Conservation (phyloP, 2,888 invertebrate genomes). For the Phengaris arion region DNA sequence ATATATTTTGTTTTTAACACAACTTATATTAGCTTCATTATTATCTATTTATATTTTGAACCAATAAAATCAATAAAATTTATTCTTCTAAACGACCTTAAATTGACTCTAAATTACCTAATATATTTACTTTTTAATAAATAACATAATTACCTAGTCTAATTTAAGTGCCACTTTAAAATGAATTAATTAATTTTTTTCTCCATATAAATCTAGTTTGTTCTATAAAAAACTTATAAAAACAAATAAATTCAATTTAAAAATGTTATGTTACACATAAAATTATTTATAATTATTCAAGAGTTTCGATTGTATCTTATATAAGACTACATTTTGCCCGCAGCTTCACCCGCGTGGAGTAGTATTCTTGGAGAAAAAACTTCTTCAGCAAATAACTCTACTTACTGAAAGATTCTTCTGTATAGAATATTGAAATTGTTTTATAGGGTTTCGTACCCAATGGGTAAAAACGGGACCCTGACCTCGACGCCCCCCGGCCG, state of each 20-base stretch:
- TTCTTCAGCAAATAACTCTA: no score
- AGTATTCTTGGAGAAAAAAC: no score
- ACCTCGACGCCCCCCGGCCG: no score
- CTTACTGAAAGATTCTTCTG: no score
- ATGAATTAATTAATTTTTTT: not conserved
- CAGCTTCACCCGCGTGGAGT: no score
- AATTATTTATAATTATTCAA: not conserved
- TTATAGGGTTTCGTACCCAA: no score
- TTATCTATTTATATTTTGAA: not conserved
- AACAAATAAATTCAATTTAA: not conserved
- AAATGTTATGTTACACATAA: not conserved
- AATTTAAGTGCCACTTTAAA: not conserved
- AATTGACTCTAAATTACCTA: not conserved
- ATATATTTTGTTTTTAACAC: not conserved
- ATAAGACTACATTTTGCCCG: not conserved
- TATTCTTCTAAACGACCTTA: not conserved
- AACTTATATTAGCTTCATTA: no score
- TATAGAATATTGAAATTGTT: no score
- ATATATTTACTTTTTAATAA: conserved; percentile 1
- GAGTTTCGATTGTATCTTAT: not conserved
- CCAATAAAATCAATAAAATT: not conserved
- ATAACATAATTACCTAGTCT: not conserved
- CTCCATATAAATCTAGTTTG: not conserved
- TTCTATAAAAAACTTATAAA: not conserved
- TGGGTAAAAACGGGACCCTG: no score